These are phyloP conservation scores for Caretta caretta DNA, from an alignment of 2,113 vertebrate species.

Conservation along the genomic window DNA sequence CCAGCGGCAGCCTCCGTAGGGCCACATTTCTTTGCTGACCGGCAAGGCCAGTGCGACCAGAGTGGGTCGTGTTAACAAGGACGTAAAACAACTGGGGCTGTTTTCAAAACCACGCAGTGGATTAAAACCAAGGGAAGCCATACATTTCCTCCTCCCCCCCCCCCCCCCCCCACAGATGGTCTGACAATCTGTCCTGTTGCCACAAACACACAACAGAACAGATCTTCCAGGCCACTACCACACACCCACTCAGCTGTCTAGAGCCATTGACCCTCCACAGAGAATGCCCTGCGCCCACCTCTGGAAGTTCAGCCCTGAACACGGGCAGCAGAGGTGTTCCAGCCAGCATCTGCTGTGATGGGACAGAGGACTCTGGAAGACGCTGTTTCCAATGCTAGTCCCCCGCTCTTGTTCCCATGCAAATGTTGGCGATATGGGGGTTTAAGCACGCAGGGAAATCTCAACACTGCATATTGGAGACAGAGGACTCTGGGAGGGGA, in stretches of 20 bases:
- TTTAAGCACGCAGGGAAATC: neutral
- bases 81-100: neutral
- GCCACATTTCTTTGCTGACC: neutral
- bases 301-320: neutral
- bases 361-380: neutral
- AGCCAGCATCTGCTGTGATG: neutral
- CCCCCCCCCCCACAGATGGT: neutral
- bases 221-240: neutral
- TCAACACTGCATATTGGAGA: rapidly evolving
- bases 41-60: neutral
- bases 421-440: rapidly evolving
- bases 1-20: neutral
- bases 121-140: neutral
- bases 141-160: neutral
- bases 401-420: neutral
- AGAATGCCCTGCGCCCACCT: neutral
- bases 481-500: neutral
- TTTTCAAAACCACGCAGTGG: neutral
- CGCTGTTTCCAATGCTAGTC: neutral
- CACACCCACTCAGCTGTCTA: neutral
- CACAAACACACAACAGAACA: neutral
- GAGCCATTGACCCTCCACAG: neutral
- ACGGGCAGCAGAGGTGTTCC: neutral
- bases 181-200: neutral
- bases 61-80: neutral